A percentile compares a stretch with the other conserved stretches of the same genome.
These are phyloP conservation scores for Eudemis profundana DNA, from an alignment of 2,888 invertebrate species.

Conservation along the genomic window DNA sequence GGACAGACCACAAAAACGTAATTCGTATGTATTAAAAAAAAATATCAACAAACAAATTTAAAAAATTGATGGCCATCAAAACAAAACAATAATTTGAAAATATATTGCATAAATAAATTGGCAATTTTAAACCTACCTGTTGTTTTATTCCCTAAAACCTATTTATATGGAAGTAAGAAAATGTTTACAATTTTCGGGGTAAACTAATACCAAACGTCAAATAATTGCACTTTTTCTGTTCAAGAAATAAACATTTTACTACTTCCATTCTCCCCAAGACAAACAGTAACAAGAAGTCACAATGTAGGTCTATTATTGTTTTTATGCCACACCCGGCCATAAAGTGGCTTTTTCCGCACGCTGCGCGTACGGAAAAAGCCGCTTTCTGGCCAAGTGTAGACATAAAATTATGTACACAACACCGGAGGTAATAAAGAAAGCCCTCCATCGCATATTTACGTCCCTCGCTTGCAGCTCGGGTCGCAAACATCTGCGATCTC, in stretches of 20 bases:
- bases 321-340: too few species aligned
- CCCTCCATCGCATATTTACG: too few species aligned
- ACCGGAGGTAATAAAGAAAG: too few species aligned
- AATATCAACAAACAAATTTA: background rate
- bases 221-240: too few species aligned
- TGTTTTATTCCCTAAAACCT: conserved; percentile 35
- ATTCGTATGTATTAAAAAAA: background rate
- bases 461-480: too few species aligned
- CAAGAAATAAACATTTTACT: conserved; percentile 19
- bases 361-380: too few species aligned
- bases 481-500: too few species aligned
- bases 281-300: conserved; percentile 3
- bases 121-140: conserved; percentile 44
- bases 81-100: background rate
- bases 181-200: conserved; percentile 24
- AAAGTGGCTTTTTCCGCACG: too few species aligned
- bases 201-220: background rate
- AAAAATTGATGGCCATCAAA: conserved; percentile 37
- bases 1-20: background rate
- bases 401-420: too few species aligned
- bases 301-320: too few species aligned
- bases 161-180: conserved; percentile 36
- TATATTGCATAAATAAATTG: conserved; percentile 39
- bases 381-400: too few species aligned
- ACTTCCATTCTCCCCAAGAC: conserved; percentile 5